These are phyloP conservation scores for Columba guinea DNA, from an alignment of 2,797 vertebrate genomes.

Conservation along the genomic window DNA sequence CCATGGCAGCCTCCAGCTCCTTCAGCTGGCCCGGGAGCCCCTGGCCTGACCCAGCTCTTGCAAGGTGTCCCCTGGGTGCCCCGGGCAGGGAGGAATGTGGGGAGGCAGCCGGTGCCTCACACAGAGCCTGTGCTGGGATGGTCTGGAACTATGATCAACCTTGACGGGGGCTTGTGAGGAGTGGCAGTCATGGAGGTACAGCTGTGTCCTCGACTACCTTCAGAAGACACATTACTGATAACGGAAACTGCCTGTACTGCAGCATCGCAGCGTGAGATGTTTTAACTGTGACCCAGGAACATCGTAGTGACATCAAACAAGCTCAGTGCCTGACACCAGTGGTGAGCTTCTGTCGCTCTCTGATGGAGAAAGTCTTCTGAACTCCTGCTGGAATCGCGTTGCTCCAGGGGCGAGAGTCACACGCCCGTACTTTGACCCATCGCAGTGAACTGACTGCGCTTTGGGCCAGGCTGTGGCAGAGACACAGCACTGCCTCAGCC, in stretches of 20 bases:
- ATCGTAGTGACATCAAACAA: neutral
- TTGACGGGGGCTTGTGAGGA: neutral
- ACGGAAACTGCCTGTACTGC: neutral
- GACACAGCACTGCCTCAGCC: neutral
- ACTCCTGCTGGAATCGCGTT: neutral
- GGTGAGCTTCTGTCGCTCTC: neutral
- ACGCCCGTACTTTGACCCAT: constrained; percentile 87
- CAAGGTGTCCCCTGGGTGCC: neutral
- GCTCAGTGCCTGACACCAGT: neutral
- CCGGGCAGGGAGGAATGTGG: neutral
- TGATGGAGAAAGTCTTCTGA: neutral
- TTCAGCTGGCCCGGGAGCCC: neutral
- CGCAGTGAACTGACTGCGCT: constrained; percentile 80
- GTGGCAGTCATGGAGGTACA: rapidly evolving
- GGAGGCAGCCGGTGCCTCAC: rapidly evolving
- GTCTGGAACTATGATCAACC: neutral
- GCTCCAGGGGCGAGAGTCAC: neutral
- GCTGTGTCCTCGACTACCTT: neutral
- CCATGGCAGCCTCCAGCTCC: neutral
- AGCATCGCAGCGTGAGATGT: neutral
- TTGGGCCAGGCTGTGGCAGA: constrained; percentile 70
- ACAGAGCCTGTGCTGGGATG: rapidly evolving
- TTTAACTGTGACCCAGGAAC: constrained; percentile 9
- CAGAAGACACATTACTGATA: neutral
- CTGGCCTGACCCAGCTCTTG: neutral